Conservation (phyloP, 2,888 invertebrate species). For the Eretmocerus hayati region DNA sequence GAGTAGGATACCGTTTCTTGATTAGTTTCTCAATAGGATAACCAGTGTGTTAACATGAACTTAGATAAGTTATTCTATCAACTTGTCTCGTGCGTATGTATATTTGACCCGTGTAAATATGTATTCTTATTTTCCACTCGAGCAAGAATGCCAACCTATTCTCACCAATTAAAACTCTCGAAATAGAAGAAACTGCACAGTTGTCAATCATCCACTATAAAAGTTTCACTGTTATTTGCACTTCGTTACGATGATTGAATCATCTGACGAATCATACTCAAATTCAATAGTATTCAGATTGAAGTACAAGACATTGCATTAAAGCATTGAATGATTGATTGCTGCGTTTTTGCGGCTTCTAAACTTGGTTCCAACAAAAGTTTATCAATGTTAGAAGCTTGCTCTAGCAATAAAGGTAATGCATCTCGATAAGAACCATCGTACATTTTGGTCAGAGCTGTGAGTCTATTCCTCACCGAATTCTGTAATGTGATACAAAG, state of each 20-base stretch:
- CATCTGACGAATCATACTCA: too few relatives aligned
- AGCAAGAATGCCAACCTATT: slow-evolving; percentile 22
- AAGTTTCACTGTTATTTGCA: too few relatives aligned
- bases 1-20: slow-evolving; percentile 21
- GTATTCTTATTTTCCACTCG: slow-evolving; percentile 32
- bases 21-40: slow-evolving; percentile 35
- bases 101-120: slow-evolving; percentile 37
- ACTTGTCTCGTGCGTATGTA: slow-evolving; percentile 29
- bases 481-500: slow-evolving; percentile 29
- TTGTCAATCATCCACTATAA: too few relatives aligned
- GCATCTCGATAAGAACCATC: slow-evolving; percentile 36
- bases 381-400: slow-evolving; percentile 35
- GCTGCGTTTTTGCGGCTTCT: slow-evolving; percentile 42
- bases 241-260: too few relatives aligned
- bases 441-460: slow-evolving; percentile 37
- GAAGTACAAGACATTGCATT: slow-evolving; percentile 35
- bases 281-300: slow-evolving; percentile 9
- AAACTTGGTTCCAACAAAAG: slow-evolving; percentile 34
- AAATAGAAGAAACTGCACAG: neutral
- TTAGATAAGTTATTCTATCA: slow-evolving; percentile 25
- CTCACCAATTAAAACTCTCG: slow-evolving; percentile 10
- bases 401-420: slow-evolving; percentile 34
- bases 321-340: slow-evolving; percentile 43
- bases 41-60: slow-evolving; percentile 19
- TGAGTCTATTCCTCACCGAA: slow-evolving; percentile 32